Evolutionary conservation across 2,888 invertebrate genomes (phyloP).

Genomic region (Amblyjoppa fuscipennis): DNA sequence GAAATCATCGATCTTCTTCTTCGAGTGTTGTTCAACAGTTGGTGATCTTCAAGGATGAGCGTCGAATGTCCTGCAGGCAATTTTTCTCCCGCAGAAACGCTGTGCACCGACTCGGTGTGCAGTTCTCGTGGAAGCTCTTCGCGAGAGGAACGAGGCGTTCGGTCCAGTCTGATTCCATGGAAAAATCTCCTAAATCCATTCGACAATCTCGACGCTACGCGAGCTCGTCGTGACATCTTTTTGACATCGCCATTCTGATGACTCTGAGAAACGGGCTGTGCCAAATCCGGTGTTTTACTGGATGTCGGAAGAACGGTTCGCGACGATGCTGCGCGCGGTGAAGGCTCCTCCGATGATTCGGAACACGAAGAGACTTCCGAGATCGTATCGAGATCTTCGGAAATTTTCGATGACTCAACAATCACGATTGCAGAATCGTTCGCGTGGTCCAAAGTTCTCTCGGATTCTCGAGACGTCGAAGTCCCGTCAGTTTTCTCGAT

Average conservation of each 20-base stretch:
- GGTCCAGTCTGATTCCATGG: neutral
- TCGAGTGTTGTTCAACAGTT: constrained; percentile 20
- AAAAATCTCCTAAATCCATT: constrained; percentile 23
- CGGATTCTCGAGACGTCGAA: constrained; percentile 9
- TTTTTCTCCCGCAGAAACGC: neutral
- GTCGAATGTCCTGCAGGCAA: constrained; percentile 60
- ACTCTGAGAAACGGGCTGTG: neutral
- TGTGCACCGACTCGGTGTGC: neutral
- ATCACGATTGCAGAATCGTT: neutral
- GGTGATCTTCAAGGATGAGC: constrained; percentile 6
- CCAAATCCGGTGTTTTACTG: neutral
- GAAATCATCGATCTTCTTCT: constrained; percentile 14
- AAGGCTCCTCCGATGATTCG: neutral
- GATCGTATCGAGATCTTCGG: constrained; percentile 29
- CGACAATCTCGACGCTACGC: neutral
- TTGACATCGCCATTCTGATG: neutral
- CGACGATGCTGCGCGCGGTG: neutral
- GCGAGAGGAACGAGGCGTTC: neutral
- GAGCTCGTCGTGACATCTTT: constrained; percentile 9
- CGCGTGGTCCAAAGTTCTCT: neutral
- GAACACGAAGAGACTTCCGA: neutral
- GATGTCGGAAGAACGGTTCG: no score
- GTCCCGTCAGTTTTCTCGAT: neutral
- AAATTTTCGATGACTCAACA: neutral
- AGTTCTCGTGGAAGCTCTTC: neutral